These are phyloP conservation scores for Synergus itoensis DNA, from an alignment of 2,888 invertebrate species.

Conservation along the genomic window DNA sequence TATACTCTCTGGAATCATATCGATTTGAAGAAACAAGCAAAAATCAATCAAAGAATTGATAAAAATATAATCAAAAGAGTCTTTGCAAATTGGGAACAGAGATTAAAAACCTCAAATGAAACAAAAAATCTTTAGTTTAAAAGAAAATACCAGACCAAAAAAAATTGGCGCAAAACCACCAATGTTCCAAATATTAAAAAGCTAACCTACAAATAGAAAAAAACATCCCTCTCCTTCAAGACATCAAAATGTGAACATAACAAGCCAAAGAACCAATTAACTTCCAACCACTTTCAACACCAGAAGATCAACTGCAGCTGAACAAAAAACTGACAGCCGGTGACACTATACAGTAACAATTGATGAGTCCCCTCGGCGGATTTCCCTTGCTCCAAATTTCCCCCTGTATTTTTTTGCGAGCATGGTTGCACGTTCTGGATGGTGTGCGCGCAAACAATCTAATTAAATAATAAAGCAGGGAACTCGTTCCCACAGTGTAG, in stretches of 20 bases:
- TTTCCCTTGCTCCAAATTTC: neutral
- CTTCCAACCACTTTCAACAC: neutral
- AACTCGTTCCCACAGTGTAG: conserved; percentile 24
- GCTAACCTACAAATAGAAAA: neutral
- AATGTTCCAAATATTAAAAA: neutral
- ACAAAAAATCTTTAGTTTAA: neutral
- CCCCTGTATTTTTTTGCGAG: conserved; percentile 1
- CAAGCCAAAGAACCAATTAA: neutral
- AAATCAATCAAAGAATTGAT: neutral
- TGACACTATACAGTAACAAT: neutral
- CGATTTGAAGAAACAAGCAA: neutral
- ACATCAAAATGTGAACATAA: neutral
- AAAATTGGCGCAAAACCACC: neutral
- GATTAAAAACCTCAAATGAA: neutral
- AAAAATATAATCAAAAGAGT: neutral
- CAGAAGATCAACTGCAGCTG: neutral
- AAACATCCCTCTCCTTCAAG: neutral
- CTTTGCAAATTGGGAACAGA: neutral
- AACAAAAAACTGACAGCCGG: neutral
- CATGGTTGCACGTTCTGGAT: neutral
- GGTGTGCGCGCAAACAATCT: conserved; percentile 36
- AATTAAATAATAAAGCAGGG: conserved; percentile 33
- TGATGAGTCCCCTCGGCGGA: neutral
- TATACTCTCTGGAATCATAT: conserved; percentile 33
- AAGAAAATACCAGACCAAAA: neutral